Base-by-base conservation (phyloP, 2,113 vertebrate species). In the Oenanthe oenanthe region DNA sequence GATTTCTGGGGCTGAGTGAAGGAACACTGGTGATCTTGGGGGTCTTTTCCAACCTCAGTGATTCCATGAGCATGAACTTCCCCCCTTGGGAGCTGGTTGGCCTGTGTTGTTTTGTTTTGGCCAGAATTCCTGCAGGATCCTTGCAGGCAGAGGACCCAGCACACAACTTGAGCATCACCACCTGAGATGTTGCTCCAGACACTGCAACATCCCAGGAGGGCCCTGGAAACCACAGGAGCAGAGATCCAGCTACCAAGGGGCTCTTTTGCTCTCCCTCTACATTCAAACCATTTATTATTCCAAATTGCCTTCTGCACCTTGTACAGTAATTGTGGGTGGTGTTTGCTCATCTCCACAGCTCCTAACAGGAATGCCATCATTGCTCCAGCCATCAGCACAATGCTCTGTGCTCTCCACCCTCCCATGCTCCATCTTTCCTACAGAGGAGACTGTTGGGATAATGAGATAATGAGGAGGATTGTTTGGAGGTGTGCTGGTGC, bases 261-360 rank as follows among this genome's bases (percentile, higher is more conserved):
- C 54, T 61, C 75, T 53, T 85, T 62, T 40, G 40, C 76, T 72
- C 14, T 40, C 0, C 1, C 86, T 50, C 43, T 76, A 60, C 62
- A 21, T 94, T 93, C 2, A 32, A 67, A 95, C 92, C 72, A 79
- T 93, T 96, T 90, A 90, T 96, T 93, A 93, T 86, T 93, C 89
- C 77, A 76, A 93, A 94, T 38, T 90, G 89, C 96, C 87, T 94
- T 92, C 91, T 9, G 19, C 73, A 53, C 76, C 71, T 79, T 96
- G 80, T 84, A 51, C 92, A 80, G 47, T 71, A 88, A 90, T 79
- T 90, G 89, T 60, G 26, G 95, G 75, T 57, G 43, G 58, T 66
- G 80, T 95, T 96, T 92, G 96, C 63, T 54, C 95, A 92, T 73
- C 93, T 82, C 84, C 91, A 92, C 92, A 82, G 94, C 21, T 93